Conservation (phyloP, 2,888 invertebrate species). For the Lepas anatifera region DNA sequence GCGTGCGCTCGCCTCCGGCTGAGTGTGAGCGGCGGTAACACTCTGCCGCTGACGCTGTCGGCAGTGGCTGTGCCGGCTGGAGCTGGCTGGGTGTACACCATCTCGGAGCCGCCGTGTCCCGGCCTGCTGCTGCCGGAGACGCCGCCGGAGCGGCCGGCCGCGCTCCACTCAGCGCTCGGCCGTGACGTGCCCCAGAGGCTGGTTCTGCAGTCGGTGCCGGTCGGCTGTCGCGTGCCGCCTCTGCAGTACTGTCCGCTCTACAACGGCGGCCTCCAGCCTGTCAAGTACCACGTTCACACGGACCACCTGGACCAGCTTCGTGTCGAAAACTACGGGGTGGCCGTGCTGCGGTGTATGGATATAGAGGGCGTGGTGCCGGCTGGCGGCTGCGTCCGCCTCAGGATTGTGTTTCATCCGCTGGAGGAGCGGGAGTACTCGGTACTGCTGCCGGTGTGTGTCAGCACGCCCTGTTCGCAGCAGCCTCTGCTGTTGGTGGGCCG, state of each 20-base stretch:
- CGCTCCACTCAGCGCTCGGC: background rate
- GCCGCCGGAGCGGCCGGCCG: background rate
- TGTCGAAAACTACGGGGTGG: background rate
- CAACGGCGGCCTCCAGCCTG: conserved; percentile 1
- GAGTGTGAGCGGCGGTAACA: background rate
- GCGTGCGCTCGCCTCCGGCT: background rate
- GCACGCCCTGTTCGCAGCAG: background rate
- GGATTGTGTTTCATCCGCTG: background rate
- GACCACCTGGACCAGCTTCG: background rate
- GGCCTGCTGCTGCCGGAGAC: background rate
- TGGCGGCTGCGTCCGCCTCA: background rate
- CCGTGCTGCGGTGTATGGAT: background rate
- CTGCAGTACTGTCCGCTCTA: background rate
- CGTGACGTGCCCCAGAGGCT: background rate
- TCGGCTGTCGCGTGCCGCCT: background rate
- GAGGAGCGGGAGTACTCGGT: background rate
- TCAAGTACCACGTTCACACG: background rate
- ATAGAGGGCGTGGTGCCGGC: background rate
- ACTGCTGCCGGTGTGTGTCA: background rate
- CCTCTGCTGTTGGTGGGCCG: background rate
- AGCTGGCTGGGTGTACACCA: background rate
- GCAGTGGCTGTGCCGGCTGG: background rate
- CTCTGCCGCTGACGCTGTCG: background rate
- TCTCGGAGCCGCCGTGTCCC: background rate
- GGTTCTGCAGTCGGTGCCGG: background rate